phyloP scores from a whole-genome alignment of 2,113 vertebrate species.

The Genyomyrus donnyi region DNA sequence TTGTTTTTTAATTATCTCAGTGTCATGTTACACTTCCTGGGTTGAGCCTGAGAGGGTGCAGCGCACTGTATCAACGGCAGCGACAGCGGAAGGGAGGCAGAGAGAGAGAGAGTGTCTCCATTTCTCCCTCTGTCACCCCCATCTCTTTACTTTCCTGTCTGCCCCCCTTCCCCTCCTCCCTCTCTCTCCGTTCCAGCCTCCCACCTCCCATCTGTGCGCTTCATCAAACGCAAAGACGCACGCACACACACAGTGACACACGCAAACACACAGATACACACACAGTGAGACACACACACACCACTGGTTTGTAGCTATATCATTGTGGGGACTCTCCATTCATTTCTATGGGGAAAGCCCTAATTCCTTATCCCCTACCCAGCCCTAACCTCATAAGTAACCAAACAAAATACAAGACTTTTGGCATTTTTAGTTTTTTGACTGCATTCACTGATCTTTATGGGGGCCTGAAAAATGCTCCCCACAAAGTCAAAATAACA shows the following conservation, averaged over 20 bases:
- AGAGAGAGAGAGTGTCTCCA: conserved; percentile 1
- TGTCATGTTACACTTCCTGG: conserved; percentile 54
- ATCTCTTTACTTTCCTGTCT: conserved; percentile 1
- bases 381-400: no score
- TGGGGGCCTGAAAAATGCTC: no score
- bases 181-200: conserved; percentile 37
- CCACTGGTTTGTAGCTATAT: neutral
- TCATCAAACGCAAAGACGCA: conserved; percentile 36
- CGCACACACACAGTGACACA: neutral
- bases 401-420: no score
- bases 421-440: no score
- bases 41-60: conserved; percentile 39
- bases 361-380: no score
- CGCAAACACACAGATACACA: neutral
- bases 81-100: neutral
- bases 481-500: no score
- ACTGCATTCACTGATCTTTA: no score
- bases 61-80: conserved; percentile 14
- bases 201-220: conserved; percentile 50
- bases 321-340: no score
- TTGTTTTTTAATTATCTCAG: conserved; percentile 57
- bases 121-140: conserved; percentile 15
- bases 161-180: conserved; percentile 1
- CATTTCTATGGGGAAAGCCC: no score
- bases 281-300: neutral